These are phyloP conservation scores for Lethenteron camtschaticum DNA, from an alignment of 2,113 vertebrate genomes.

Conservation along the genomic window DNA sequence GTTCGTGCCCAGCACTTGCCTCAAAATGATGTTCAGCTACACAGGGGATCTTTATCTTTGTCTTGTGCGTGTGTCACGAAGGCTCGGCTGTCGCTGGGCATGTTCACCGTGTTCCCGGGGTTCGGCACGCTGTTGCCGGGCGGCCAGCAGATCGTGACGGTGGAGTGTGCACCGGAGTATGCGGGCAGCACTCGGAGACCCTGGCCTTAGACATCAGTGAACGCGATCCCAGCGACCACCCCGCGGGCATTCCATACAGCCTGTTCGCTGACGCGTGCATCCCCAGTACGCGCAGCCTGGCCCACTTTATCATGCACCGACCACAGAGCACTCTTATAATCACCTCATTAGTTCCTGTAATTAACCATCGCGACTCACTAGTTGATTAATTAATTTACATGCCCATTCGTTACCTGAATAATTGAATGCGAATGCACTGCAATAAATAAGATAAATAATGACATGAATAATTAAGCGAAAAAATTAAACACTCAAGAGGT, in stretches of 20 bases:
- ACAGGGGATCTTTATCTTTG: background rate
- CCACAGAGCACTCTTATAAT: no score
- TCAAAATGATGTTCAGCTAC: no score
- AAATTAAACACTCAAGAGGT: no score
- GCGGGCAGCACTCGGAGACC: slow-evolving; percentile 31
- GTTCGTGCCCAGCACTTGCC: no score
- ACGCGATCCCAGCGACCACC: slow-evolving; percentile 38
- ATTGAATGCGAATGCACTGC: no score
- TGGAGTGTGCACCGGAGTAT: slow-evolving; percentile 45
- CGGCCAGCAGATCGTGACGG: slow-evolving; percentile 28
- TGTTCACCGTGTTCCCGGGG: slow-evolving; percentile 47
- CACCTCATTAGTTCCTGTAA: no score
- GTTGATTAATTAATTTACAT: no score
- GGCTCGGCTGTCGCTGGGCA: slow-evolving; percentile 27
- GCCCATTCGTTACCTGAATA: no score
- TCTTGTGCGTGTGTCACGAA: slow-evolving; percentile 13
- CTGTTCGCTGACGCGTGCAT: slow-evolving; percentile 42
- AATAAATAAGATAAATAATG: no score
- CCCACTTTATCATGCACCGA: no score
- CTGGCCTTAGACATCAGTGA: slow-evolving; percentile 40
- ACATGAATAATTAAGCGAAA: no score
- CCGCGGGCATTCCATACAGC: slow-evolving; percentile 33
- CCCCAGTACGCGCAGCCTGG: slow-evolving; percentile 29
- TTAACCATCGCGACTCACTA: no score
- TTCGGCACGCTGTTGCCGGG: slow-evolving; percentile 27